Evolutionary conservation across 92 coral and sea anemone species (phyloP), one percentile per base, ranked within the genome.

Genomic region (Palythoa caribaeorum): DNA sequence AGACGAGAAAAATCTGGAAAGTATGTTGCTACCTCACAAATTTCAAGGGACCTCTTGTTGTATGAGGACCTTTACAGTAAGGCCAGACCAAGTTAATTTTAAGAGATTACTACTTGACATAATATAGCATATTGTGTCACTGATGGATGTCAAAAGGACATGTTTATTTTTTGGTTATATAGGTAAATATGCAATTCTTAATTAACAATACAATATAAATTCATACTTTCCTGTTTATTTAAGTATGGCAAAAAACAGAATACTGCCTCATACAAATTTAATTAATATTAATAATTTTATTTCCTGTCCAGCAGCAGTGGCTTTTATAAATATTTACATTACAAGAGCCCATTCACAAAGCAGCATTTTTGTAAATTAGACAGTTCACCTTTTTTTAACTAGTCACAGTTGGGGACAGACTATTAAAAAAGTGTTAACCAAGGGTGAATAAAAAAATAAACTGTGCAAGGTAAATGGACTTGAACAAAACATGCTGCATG

Each of bases 1-100:
- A 47, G 94, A 93, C 87, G 57, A 89, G 89, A 53, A 91, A 93
- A 80, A 75, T 89, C 17, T 93, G 94, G 91, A 63, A 71, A 20
- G 28, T 28, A 28, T 28, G 28, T 28, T 0, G 28, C 28, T 28
- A 28, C 28, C 28, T 89, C 6, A 65, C 90, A 66, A 88, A 86
- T 71, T 94, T 91, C 85, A 87, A 55, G 52, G 90, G 88, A 79
- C 94, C 94, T 65, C 70, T 77, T n/a, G 53, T 87, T 59, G 66
- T 59, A 14, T 59, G 66, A 59, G 66, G 17, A 5, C 60, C 10
- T 9, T 54, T 54, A 54, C 12, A 3, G 9, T 54, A 54, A 54
- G 28, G 28, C 28, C 28, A 28, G 28, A 28, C 60, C 15, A 15
- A 9, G 15, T 9, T 11, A 54, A 54, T 54, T 54, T 54, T 54